Evolutionary conservation across 2,888 invertebrate species (phyloP), one percentile per base, ranked within the genome.

Genomic region (Nyleta sp.): DNA sequence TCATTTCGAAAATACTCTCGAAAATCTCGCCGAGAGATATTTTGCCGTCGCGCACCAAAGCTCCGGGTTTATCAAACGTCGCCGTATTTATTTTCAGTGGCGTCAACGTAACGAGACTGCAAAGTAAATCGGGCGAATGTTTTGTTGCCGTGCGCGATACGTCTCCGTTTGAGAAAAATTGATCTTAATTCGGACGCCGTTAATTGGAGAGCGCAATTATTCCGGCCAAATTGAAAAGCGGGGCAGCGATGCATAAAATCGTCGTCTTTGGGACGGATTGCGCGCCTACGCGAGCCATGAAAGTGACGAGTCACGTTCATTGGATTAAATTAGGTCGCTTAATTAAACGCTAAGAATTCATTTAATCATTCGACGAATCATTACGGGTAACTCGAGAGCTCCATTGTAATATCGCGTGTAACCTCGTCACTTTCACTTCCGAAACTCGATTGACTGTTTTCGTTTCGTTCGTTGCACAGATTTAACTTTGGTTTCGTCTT

Each of bases 261-360:
- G 33, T 42, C 20, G 52, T 57, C 62, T 75, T 70, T 50, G 8
- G n/a, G 18, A 15, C 3, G 35, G 42, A 55, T 75, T 42, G 59
- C 48, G 44, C 50, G 44, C 57, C 42, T 59, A 62, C 17, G 44
- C 6, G 24, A 24, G n/a, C 40, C 33, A 57, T 59, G 22, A 68
- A 68, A 68, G 40, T 60, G 62, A 75, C 62, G 68, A 64, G 68
- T 75, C 62, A 75, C 75, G 57, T 75, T 68, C 50, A 8, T 15
- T 13, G 50, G 57, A 70, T 62, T 64, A 55, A 70, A 75, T 75
- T 75, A 62, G 50, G 68, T 48, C 50, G 48, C 60, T 48, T 68
- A 53, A 75, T 68, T 62, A 68, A 68, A 68, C 62, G 38, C 1
- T 42, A 38, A 42, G 42, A 65, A 65, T 65, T 65, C 59, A 24